A percentile compares a stretch with the other conserved stretches of the same genome.
Evolutionary conservation across 2,888 invertebrate species (phyloP).

Genomic region (Drosophila basisetae): DNA sequence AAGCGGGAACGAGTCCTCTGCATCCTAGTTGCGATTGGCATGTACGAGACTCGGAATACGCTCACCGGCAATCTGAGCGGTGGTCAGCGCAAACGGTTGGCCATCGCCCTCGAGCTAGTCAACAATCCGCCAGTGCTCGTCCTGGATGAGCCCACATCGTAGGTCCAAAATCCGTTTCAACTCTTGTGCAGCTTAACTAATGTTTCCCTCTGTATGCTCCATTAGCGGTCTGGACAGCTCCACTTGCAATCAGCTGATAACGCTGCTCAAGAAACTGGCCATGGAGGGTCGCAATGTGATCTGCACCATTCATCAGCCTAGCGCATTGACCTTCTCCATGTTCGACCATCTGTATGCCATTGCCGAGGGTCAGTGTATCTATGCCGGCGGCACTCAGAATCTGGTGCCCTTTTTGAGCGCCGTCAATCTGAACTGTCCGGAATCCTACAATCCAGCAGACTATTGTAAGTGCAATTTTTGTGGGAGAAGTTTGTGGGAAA

Average conservation of each 20-base stretch:
- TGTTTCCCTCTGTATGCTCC: background rate
- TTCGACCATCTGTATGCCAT: constrained; percentile 95
- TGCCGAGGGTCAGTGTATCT: constrained; percentile 92
- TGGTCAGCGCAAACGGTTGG: constrained; percentile 95
- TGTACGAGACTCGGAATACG: constrained; percentile 89
- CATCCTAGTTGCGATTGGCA: constrained; percentile 91
- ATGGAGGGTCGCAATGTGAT: constrained; percentile 94
- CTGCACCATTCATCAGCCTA: constrained; percentile 96
- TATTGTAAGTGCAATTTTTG: constrained; percentile 88
- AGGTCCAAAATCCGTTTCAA: constrained; percentile 44
- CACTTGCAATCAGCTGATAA: constrained; percentile 93
- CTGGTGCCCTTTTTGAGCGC: constrained; percentile 91
- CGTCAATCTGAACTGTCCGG: constrained; percentile 91
- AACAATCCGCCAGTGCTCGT: constrained; percentile 97
- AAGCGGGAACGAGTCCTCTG: constrained; percentile 90
- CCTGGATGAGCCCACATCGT: constrained; percentile 98
- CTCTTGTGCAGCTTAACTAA: background rate
- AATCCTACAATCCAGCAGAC: constrained; percentile 96
- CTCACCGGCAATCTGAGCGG: constrained; percentile 92
- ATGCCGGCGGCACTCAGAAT: constrained; percentile 91
- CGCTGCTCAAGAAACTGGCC: constrained; percentile 92
- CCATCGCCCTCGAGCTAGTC: constrained; percentile 95
- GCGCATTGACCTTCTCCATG: constrained; percentile 93
- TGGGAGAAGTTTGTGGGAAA: background rate
- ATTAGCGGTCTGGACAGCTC: constrained; percentile 92